phyloP scores from a whole-genome alignment of 2,113 vertebrate species.

The Malurus elegans region DNA sequence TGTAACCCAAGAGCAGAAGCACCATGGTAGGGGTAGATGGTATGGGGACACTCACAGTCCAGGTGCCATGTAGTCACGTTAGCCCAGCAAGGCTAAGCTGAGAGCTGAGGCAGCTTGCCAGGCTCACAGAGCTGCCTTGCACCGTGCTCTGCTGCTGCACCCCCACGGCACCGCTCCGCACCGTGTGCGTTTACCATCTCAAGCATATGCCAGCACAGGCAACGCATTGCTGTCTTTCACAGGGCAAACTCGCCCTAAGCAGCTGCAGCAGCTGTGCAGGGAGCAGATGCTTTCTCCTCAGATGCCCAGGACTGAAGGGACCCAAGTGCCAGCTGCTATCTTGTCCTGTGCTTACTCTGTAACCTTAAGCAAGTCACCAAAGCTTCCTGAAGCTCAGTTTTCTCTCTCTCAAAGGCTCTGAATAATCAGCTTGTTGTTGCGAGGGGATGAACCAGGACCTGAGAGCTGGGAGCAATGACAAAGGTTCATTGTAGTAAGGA shows the following conservation, averaged over 20 bases:
- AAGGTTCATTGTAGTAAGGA: neutral
- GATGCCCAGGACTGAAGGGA: neutral
- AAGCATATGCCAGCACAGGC: neutral
- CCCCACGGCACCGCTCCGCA: neutral
- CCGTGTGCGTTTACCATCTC: rapidly evolving
- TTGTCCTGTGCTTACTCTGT: neutral
- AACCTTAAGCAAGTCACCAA: neutral
- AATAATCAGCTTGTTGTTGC: neutral
- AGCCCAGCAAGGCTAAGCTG: neutral
- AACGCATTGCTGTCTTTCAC: neutral
- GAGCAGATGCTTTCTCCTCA: neutral
- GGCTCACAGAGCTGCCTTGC: neutral
- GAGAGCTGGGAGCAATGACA: neutral
- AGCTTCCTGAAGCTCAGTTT: neutral
- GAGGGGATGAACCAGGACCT: neutral
- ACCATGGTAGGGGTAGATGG: neutral
- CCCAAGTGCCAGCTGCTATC: neutral
- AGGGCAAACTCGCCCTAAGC: neutral
- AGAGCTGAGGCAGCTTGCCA: neutral
- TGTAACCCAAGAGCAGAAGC: neutral
- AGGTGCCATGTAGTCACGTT: neutral
- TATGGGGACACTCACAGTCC: neutral
- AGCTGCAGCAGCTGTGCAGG: slow-evolving; percentile 18
- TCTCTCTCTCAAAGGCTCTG: neutral
- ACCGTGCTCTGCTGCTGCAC: neutral